phyloP scores from a whole-genome alignment of 2,888 invertebrate species.

The Trichogramma evanescens region DNA sequence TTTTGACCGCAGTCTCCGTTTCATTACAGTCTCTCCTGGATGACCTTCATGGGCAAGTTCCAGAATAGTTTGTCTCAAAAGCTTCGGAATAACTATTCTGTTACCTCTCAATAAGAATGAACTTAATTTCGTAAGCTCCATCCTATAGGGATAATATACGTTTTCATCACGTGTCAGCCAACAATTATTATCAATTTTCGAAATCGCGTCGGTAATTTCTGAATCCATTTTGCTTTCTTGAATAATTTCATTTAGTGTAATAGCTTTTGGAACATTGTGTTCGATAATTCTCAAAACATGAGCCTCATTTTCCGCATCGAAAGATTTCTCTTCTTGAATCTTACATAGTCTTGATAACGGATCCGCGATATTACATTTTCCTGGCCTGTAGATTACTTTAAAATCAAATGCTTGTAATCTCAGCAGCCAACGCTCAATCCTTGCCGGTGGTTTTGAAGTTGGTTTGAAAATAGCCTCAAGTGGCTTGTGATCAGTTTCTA shows the following conservation, averaged over 20 bases:
- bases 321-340: conserved; percentile 14
- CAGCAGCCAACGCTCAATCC: conserved; percentile 32
- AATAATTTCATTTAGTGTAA: too few species aligned
- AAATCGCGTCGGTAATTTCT: too few species aligned
- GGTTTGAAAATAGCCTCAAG: conserved; percentile 30
- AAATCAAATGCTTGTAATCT: conserved; percentile 30
- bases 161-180: too few species aligned
- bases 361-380: conserved; percentile 30
- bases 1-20: conserved; percentile 16
- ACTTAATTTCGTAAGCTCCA: too few species aligned
- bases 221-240: too few species aligned
- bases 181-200: too few species aligned
- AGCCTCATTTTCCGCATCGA: too few species aligned
- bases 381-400: conserved; percentile 28
- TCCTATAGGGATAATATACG: too few species aligned
- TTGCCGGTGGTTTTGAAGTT: conserved; percentile 21
- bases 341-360: conserved; percentile 24
- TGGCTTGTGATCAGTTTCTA: conserved; percentile 32
- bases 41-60: conserved; percentile 32
- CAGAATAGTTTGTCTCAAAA: neutral
- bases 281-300: too few species aligned
- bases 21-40: conserved; percentile 25
- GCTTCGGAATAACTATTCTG: too few species aligned
- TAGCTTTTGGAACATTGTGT: too few species aligned
- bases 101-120: too few species aligned